Conservation (phyloP, 2,113 vertebrate genomes). For the Cygnus atratus region DNA sequence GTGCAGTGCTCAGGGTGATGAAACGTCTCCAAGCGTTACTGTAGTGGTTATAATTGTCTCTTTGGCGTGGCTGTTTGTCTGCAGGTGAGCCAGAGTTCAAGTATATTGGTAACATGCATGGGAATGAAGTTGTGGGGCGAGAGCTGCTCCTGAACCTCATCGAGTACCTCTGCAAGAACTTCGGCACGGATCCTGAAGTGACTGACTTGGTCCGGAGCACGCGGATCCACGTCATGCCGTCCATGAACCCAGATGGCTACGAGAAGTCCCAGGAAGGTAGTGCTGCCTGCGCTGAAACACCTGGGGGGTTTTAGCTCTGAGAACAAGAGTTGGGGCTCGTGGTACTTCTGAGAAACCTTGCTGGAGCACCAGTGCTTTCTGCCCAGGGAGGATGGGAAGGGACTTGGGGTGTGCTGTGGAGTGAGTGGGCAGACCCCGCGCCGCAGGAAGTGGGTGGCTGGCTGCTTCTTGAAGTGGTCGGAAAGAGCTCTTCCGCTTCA, state of each 20-base stretch:
- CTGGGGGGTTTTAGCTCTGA: not conserved
- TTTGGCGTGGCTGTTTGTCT: not conserved
- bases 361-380: not conserved
- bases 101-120: constrained; percentile 97
- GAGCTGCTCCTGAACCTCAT: constrained; percentile 95
- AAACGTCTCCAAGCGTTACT: not conserved
- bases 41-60: not conserved
- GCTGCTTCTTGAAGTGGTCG: not conserved
- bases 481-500: not conserved
- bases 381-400: not conserved
- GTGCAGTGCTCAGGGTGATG: not conserved
- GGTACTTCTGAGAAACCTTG: not conserved
- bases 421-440: not conserved
- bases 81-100: constrained; percentile 97
- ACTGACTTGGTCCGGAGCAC: constrained; percentile 87
- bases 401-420: not conserved
- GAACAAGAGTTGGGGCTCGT: not conserved
- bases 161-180: constrained; percentile 95
- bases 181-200: constrained; percentile 88
- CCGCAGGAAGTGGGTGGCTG: not conserved
- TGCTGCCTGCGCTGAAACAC: not conserved
- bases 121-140: constrained; percentile 95
- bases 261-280: constrained; percentile 90
- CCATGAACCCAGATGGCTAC: constrained; percentile 98
- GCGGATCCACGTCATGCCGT: constrained; percentile 97